A percentile compares a stretch with the other conserved stretches of the same genome.
Evolutionary conservation across 2,888 invertebrate species (phyloP).

Genomic region (Vannuccia rotundouncinata): DNA sequence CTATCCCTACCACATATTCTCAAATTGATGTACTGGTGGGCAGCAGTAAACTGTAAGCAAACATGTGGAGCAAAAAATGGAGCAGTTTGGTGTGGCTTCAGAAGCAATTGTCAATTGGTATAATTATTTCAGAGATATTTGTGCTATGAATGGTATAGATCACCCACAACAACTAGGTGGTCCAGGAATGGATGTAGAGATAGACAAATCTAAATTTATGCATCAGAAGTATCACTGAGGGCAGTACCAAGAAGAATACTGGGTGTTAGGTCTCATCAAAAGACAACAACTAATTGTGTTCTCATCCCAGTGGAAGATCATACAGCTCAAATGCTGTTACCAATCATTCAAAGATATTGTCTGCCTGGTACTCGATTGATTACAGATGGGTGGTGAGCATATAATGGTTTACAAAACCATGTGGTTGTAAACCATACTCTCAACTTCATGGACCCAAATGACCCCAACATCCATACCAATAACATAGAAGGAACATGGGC

Average conservation of each 20-base stretch:
- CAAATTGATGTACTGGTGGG: background rate
- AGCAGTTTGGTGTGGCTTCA: constrained; percentile 10
- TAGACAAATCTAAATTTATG: constrained; percentile 19
- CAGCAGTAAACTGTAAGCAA: background rate
- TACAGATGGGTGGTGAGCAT: background rate
- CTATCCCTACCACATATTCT: background rate
- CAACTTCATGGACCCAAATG: background rate
- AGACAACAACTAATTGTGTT: background rate
- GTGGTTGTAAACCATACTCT: background rate
- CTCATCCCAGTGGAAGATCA: background rate
- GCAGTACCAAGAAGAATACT: too few species aligned
- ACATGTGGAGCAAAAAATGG: too few species aligned
- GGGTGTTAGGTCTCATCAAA: too few species aligned
- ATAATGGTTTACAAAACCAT: background rate
- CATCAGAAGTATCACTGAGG: background rate
- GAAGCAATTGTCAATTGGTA: constrained; percentile 2
- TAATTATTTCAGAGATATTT: background rate
- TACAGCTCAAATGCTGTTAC: background rate
- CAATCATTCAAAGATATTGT: background rate
- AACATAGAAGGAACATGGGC: background rate
- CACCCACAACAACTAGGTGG: background rate
- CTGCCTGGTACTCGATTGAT: background rate
- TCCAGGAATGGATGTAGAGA: constrained; percentile 1
- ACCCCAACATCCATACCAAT: background rate
- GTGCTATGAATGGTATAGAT: background rate